phyloP scores from a whole-genome alignment of 2,797 vertebrate species.

The Diplodus puntazzo region DNA sequence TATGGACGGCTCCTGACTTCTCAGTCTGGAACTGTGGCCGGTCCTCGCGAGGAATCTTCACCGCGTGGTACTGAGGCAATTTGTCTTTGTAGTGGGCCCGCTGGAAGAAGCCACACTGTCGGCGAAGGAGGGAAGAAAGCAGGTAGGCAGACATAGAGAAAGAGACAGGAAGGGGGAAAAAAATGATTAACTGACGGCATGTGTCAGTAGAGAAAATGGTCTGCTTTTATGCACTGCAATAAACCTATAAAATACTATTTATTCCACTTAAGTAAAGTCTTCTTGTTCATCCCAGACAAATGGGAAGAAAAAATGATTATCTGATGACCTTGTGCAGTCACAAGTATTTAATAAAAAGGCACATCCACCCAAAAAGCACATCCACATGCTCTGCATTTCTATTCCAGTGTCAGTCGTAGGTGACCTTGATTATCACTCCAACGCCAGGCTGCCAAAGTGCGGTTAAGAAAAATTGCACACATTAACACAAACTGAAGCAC shows the following conservation, averaged over 20 bases:
- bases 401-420: slow-evolving; percentile 2
- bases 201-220: not conserved
- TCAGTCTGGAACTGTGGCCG: slow-evolving; percentile 90
- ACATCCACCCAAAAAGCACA: slow-evolving; percentile 40
- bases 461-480: slow-evolving; percentile 24
- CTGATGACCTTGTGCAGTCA: slow-evolving; percentile 9
- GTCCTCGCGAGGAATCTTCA: slow-evolving; percentile 93
- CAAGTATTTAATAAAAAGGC: not conserved
- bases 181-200: slow-evolving; percentile 5
- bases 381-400: slow-evolving; percentile 56
- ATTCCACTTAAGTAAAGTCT: not conserved
- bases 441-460: slow-evolving; percentile 27
- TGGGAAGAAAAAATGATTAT: slow-evolving; percentile 12
- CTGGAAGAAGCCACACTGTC: slow-evolving; percentile 94
- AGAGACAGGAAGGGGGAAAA: not conserved
- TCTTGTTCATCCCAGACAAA: slow-evolving; percentile 5
- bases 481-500: slow-evolving; percentile 35
- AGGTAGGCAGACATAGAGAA: not conserved
- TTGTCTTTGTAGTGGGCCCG: slow-evolving; percentile 89
- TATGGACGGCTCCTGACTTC: slow-evolving; percentile 87
- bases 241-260: not conserved
- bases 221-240: not conserved
- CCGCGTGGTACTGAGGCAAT: slow-evolving; percentile 93
- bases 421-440: slow-evolving; percentile 24
- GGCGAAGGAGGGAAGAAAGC: slow-evolving; percentile 3